A percentile compares a stretch with the other conserved stretches of the same genome.
Evolutionary conservation across 1,140 invertebrate species (phyloP).

Genomic region (Chelonus insularis): DNA sequence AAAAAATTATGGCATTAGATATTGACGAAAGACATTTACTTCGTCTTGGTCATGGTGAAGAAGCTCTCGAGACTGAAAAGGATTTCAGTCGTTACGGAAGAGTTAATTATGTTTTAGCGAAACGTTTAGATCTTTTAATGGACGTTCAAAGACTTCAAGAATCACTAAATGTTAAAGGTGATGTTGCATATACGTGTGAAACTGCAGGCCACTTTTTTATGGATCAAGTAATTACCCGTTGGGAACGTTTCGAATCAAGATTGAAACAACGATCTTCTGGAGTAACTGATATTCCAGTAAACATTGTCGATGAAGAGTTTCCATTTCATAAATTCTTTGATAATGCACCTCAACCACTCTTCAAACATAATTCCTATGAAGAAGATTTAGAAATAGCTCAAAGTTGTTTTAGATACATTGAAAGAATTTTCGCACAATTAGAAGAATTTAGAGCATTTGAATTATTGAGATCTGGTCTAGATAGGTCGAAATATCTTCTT

Average conservation of each 20-base stretch:
- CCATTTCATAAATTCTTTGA: conserved; percentile 92
- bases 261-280: conserved; percentile 61
- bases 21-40: conserved; percentile 97
- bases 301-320: conserved; percentile 73
- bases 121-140: conserved; percentile 86
- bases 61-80: conserved; percentile 97
- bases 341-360: conserved; percentile 91
- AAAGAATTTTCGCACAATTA: conserved; percentile 93
- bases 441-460: conserved; percentile 99
- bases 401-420: conserved; percentile 94
- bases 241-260: conserved; percentile 82
- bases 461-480: conserved; percentile 88
- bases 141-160: conserved; percentile 86
- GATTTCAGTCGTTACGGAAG: conserved; percentile 98
- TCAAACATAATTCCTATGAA: conserved; percentile 76
- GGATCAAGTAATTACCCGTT: conserved; percentile 84
- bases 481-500: conserved; percentile 93
- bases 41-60: conserved; percentile 99
- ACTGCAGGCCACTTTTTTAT: conserved; percentile 93
- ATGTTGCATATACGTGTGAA: conserved; percentile 98
- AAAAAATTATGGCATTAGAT: conserved; percentile 98
- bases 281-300: conserved; percentile 35
- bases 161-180: conserved; percentile 81
- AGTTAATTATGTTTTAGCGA: conserved; percentile 96
- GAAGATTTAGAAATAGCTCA: conserved; percentile 91